These are phyloP conservation scores for Glareola pratincola DNA, from an alignment of 2,113 vertebrate species.

Conservation along the genomic window DNA sequence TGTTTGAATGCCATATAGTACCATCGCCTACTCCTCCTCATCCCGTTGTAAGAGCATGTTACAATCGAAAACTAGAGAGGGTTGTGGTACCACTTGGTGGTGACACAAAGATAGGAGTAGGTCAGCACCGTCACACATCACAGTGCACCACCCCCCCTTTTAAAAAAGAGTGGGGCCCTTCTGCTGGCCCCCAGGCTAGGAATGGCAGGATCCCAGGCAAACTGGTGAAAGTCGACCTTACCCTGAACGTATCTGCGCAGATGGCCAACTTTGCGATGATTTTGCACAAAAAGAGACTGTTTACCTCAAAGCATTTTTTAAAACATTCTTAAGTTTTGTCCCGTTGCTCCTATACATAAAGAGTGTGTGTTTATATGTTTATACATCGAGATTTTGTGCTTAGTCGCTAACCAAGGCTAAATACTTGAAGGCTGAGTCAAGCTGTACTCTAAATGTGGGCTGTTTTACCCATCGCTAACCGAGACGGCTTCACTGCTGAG, in stretches of 20 bases:
- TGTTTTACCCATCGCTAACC: background rate
- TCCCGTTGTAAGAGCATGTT: background rate
- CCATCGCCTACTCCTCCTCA: background rate
- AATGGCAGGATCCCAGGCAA: background rate
- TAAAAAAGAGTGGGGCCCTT: background rate
- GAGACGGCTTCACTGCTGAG: background rate
- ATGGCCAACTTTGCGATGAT: background rate
- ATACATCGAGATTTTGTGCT: background rate
- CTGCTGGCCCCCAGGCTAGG: background rate
- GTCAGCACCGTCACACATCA: background rate
- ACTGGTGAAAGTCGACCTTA: background rate
- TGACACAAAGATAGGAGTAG: background rate
- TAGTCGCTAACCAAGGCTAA: background rate
- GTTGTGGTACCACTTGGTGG: background rate
- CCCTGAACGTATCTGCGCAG: background rate
- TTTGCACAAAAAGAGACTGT: background rate
- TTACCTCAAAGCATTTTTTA: background rate
- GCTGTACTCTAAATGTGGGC: background rate
- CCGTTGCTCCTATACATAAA: background rate
- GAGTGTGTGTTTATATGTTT: background rate
- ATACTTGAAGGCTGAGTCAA: slow-evolving; percentile 38
- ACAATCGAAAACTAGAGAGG: background rate
- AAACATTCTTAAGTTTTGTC: background rate
- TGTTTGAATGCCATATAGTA: background rate
- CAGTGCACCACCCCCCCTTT: background rate